Percentiles rank a stretch among this genome's conserved stretches.
These are phyloP conservation scores for Odontocolon sp. DNA, from an alignment of 2,888 invertebrate genomes.

Conservation along the genomic window DNA sequence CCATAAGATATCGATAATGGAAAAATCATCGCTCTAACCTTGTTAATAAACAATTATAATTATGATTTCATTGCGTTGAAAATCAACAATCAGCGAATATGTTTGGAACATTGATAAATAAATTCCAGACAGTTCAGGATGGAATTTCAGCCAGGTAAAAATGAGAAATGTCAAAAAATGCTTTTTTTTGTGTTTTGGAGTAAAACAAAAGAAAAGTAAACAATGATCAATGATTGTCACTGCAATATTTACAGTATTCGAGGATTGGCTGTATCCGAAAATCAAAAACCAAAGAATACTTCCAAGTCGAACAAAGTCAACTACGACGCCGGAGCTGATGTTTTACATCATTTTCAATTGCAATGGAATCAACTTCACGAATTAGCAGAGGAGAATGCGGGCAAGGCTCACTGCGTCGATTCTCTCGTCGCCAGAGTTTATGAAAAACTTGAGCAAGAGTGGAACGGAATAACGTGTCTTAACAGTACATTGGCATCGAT, in stretches of 20 bases:
- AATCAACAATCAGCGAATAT: constrained; percentile 64
- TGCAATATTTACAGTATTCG: constrained; percentile 77
- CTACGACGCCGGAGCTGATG: constrained; percentile 86
- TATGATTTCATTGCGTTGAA: constrained; percentile 30
- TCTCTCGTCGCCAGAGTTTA: constrained; percentile 73
- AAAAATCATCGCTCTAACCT: constrained; percentile 8
- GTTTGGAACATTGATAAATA: constrained; percentile 77
- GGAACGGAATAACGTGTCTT: constrained; percentile 78
- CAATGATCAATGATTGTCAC: too few relatives aligned
- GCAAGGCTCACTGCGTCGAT: constrained; percentile 84
- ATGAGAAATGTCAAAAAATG: background rate
- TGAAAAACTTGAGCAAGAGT: constrained; percentile 80
- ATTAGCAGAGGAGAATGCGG: constrained; percentile 85
- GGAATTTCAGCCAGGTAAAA: constrained; percentile 79
- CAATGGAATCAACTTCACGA: constrained; percentile 88
- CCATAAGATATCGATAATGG: background rate
- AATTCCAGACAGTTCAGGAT: constrained; percentile 79
- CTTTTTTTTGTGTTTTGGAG: constrained; percentile 16
- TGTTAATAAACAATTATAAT: constrained; percentile 7
- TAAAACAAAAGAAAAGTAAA: too few relatives aligned
- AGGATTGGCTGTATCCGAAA: constrained; percentile 72
- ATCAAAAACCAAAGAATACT: constrained; percentile 68
- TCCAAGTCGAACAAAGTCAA: constrained; percentile 75
- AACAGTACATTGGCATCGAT: constrained; percentile 80
- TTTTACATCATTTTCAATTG: constrained; percentile 87